phyloP scores from a whole-genome alignment of 1,140 invertebrate genomes.

The Drosophila virilis region DNA sequence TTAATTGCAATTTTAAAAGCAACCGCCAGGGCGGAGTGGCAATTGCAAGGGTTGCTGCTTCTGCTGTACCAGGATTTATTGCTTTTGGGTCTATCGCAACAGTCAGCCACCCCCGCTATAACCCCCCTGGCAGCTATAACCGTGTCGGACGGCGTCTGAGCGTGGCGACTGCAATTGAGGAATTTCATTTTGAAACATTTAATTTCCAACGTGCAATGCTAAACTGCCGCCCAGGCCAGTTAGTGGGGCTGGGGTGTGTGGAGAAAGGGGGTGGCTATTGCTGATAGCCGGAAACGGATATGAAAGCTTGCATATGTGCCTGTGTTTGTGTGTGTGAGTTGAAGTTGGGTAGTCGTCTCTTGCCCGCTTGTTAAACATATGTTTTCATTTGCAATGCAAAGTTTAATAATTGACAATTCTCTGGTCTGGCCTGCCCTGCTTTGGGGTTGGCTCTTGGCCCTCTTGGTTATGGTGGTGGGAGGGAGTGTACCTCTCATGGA shows the following conservation, averaged over 20 bases:
- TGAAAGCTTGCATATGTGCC: constrained; percentile 55
- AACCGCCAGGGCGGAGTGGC: constrained; percentile 34
- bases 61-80: constrained; percentile 63
- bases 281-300: constrained; percentile 80
- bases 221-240: constrained; percentile 38
- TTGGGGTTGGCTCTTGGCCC: constrained; percentile 44
- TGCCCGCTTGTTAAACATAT: constrained; percentile 74
- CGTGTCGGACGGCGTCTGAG: constrained; percentile 57
- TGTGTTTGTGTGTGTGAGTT: neutral
- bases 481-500: neutral
- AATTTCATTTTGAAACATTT: constrained; percentile 83
- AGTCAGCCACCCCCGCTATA: neutral
- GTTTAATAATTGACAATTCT: constrained; percentile 79
- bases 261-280: constrained; percentile 19
- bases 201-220: constrained; percentile 73
- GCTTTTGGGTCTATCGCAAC: constrained; percentile 74
- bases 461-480: neutral
- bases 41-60: constrained; percentile 62
- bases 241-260: constrained; percentile 1
- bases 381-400: constrained; percentile 82
- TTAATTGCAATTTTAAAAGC: constrained; percentile 82
- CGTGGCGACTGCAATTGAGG: constrained; percentile 79
- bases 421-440: constrained; percentile 3
- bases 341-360: neutral
- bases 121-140: neutral